These are phyloP conservation scores for Drosophila tani DNA, from an alignment of 1,140 invertebrate genomes.

Conservation along the genomic window DNA sequence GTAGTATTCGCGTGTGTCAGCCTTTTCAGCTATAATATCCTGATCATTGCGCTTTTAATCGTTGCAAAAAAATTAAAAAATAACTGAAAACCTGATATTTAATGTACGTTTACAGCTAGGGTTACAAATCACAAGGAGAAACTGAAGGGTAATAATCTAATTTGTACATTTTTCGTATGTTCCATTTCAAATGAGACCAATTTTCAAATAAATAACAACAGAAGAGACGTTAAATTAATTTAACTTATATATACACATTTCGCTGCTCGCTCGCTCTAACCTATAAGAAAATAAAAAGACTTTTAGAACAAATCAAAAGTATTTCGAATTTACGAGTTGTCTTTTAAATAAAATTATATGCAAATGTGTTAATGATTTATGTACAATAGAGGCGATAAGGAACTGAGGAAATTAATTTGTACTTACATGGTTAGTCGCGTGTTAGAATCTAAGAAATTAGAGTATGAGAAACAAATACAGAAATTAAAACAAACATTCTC, in stretches of 20 bases:
- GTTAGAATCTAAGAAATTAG: conserved; percentile 79
- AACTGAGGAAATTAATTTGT: conserved; percentile 57
- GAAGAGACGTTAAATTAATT: conserved; percentile 24
- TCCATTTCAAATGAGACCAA: conserved; percentile 72
- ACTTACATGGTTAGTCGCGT: conserved; percentile 82
- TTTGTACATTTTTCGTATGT: conserved; percentile 61
- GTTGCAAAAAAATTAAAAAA: conserved; percentile 21
- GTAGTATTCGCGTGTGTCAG: conserved; percentile 14
- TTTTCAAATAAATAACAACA: conserved; percentile 51
- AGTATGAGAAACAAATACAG: conserved; percentile 65
- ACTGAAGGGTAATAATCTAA: conserved; percentile 55
- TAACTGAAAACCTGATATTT: conserved; percentile 13
- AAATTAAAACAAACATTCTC: conserved; percentile 60
- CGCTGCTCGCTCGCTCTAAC: conserved; percentile 45
- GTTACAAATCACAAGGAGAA: conserved; percentile 65
- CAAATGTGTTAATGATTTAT: conserved; percentile 5
- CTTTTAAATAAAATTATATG: not conserved
- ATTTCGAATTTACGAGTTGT: not conserved
- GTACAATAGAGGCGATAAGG: conserved; percentile 13
- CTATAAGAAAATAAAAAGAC: conserved; percentile 56
- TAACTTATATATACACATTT: conserved; percentile 63
- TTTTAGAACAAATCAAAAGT: conserved; percentile 22
- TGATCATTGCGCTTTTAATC: conserved; percentile 8
- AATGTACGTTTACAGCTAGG: conserved; percentile 54
- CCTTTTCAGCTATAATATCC: conserved; percentile 23